Conservation (phyloP, 2,797 vertebrate species). For the Coranthus polyacanthus region DNA sequence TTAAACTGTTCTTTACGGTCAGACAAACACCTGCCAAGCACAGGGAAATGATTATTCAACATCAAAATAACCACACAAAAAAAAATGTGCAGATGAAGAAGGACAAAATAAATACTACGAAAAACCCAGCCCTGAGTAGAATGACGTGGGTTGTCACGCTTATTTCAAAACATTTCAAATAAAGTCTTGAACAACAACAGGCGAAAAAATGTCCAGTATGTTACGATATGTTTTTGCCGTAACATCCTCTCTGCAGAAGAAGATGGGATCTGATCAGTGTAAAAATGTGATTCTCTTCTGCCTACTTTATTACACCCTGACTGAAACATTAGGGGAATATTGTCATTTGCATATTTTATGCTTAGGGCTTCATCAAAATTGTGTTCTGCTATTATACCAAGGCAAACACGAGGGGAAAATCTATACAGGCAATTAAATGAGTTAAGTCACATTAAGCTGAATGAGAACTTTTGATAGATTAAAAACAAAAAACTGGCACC, state of each 20-base stretch:
- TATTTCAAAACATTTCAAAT: too few species aligned
- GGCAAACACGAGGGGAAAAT: slow-evolving; percentile 58
- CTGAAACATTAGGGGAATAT: slow-evolving; percentile 49
- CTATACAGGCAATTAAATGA: slow-evolving; percentile 68
- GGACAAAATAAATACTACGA: too few species aligned
- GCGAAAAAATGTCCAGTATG: too few species aligned
- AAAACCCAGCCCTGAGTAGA: too few species aligned
- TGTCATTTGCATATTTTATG: slow-evolving; percentile 70
- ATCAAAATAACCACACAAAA: too few species aligned
- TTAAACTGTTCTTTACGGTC: too few species aligned
- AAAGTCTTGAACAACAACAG: too few species aligned
- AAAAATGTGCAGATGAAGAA: too few species aligned
- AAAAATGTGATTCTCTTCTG: slow-evolving; percentile 29
- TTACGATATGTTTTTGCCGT: not conserved
- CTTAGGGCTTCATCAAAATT: slow-evolving; percentile 63
- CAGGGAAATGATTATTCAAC: too few species aligned
- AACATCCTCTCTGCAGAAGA: not conserved
- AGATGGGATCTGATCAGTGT: slow-evolving; percentile 23
- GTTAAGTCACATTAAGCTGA: slow-evolving; percentile 60
- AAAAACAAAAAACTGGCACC: slow-evolving; percentile 55
- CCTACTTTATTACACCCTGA: slow-evolving; percentile 37
- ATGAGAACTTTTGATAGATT: slow-evolving; percentile 67
- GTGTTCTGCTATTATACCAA: slow-evolving; percentile 49
- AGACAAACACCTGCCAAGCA: too few species aligned
- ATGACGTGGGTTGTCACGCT: too few species aligned